Base-by-base conservation (phyloP, 2,113 vertebrate species). In the Calidris pugnax region DNA sequence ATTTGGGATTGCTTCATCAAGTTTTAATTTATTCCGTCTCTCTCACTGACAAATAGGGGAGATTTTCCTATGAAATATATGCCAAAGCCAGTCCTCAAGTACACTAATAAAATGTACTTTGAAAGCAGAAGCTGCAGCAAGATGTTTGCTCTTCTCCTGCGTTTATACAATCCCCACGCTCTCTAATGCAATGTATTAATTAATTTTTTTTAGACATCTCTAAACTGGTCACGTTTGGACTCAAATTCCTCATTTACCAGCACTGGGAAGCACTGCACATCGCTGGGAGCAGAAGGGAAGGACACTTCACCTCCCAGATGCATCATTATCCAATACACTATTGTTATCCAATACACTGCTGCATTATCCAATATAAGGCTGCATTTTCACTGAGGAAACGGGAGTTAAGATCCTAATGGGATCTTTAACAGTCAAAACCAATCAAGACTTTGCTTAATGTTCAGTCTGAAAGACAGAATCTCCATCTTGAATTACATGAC, bases 1-100 rank as follows among this genome's bases (percentile, higher is more conserved):
- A 92, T 90, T 51, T 53, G 51, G 62, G 74, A 48, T 95, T 95
- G 91, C 93, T 79, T 92, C 60, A 96, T 60, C 89, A 20, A 48
- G 21, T 71, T 89, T 60, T 78, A 84, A 96, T 89, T 85, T 78
- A 41, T 67, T 63, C 68, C 69, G 45, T 71, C 69, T 39, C 74
- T 73, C 77, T 72, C 63, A 17, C 3, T 76, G 93, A 90, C 79
- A 92, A 89, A 81, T 71, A 71, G 60, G 37, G 45, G 24, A 51
- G 64, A 60, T 64, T 89, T 71, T 48, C 80, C 89, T 59, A 6
- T 6, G 41, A 89, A 78, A 71, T 32, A 28, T 2, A 39, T 10
- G 68, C 64, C 91, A 74, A 86, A 47, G 7, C 28, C 63, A 12
- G 30, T 8, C 57, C 14, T 48, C 73, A 45, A 88, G 41, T 7